Conservation (phyloP, 1,140 invertebrate species). For the Drosophila watanabei region DNA sequence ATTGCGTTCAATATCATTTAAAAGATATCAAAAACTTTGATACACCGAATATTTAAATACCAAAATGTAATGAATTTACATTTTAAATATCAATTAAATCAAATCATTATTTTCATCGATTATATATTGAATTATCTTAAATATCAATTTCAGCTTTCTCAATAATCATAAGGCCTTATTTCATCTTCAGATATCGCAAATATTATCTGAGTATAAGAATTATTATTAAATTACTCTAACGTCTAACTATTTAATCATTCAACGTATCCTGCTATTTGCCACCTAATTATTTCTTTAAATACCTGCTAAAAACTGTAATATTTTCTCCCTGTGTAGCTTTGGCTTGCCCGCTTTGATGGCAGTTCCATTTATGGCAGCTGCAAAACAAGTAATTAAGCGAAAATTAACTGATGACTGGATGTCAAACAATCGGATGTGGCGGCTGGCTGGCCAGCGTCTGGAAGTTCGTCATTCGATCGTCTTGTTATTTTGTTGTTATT, state of each 20-base stretch:
- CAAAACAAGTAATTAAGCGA: conserved; percentile 73
- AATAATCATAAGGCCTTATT: not conserved
- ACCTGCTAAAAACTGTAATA: too few species aligned
- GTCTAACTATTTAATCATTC: not conserved
- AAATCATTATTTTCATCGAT: not conserved
- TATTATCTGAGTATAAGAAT: too few species aligned
- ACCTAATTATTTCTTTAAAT: too few species aligned
- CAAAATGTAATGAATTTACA: not conserved
- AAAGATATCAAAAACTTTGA: not conserved
- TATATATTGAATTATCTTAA: not conserved
- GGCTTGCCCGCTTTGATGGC: conserved; percentile 1
- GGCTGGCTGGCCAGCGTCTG: conserved; percentile 20
- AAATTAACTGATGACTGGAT: conserved; percentile 73
- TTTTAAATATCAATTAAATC: too few species aligned
- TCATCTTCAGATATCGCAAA: too few species aligned
- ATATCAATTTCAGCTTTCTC: not conserved
- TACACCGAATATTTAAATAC: not conserved
- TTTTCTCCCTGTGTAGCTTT: not conserved
- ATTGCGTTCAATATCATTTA: too few species aligned
- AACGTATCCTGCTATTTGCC: not conserved
- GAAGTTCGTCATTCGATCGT: conserved; percentile 53
- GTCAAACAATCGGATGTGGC: conserved; percentile 58
- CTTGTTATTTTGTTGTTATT: not conserved
- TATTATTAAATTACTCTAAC: not conserved
- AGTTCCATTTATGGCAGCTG: conserved; percentile 54